Evolutionary conservation across 1,140 invertebrate genomes (phyloP).

Genomic region (Orussus abietinus): DNA sequence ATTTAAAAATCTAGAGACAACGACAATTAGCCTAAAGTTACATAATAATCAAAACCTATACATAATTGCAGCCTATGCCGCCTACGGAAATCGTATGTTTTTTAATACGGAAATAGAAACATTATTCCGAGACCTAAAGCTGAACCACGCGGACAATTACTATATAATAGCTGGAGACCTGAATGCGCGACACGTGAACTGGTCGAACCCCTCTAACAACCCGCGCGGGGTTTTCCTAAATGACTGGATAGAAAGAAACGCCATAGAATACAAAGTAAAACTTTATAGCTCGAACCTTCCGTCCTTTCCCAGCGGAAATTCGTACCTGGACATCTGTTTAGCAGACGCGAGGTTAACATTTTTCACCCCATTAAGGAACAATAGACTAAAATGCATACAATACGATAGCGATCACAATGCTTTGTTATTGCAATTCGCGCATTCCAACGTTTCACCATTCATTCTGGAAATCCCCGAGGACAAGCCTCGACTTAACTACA

Average conservation of each 20-base stretch:
- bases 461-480: neutral
- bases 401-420: constrained; percentile 27
- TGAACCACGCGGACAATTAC: constrained; percentile 12
- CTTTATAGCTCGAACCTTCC: constrained; percentile 15
- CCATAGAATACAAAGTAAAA: constrained; percentile 11
- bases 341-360: constrained; percentile 16
- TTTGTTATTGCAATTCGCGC: neutral
- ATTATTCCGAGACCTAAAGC: constrained; percentile 19
- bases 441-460: neutral
- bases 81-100: neutral
- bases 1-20: neutral
- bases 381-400: constrained; percentile 14
- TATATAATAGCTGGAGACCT: constrained; percentile 26
- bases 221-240: constrained; percentile 11
- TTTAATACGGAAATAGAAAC: constrained; percentile 8
- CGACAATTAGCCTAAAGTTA: constrained; percentile 4
- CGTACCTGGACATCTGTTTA: constrained; percentile 20
- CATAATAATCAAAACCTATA: constrained; percentile 1
- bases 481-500: constrained; percentile 9
- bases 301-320: constrained; percentile 13
- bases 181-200: constrained; percentile 20
- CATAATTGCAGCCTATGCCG: constrained; percentile 5
- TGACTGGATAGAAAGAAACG: constrained; percentile 16
- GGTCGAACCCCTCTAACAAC: constrained; percentile 16
- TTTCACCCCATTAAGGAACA: neutral